Base-by-base conservation (phyloP, 2,797 vertebrate genomes). In the Falco concolor region DNA sequence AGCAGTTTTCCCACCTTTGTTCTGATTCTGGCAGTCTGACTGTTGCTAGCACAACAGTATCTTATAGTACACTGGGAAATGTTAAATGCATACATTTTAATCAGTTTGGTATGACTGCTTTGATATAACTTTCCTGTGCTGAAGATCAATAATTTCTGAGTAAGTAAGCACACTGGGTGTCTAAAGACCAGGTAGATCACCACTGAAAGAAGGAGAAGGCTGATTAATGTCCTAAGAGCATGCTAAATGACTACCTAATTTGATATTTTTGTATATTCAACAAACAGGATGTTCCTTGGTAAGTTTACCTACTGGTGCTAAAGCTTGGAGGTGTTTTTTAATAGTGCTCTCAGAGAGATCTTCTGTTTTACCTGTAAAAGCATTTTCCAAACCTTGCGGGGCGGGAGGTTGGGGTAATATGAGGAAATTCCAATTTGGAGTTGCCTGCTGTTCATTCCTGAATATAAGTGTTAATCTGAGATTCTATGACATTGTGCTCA, bases 361-460 rank as follows among this genome's bases (percentile, higher is more conserved):
- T 47, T 84, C 70, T 85, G 12, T 1, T 75, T 85, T 49, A 64
- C 9, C 36, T 76, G 81, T 73, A 64, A 82, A 91, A 73, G 8
- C 14, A 63, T 85, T 89, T 83, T 65, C 36, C 45, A 30, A 50
- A 63, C 65, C 38, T 45, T 50, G 6, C 1, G 4, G 12, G 2
- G 42, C 4, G 2, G 3, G 6, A 6, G 5, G 0, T 3, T 60
- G 40, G 14, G 40, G 11, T 89, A 64, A 8, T 30, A 32, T 36
- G 32, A 78, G 24, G 47, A 81, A 60, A 42, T 68, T 88, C 24
- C 54, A 25, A 3, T 56, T 68, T 84, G 34, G 32, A 49, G 8
- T 56, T 88, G 30, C 25, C 56, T 89, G 34, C 30, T 75, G 19
- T 40, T 91, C 17, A n/a, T 75, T 92, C 38, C 25, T 57, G 70